Evolutionary conservation across 37 sponge, comb jelly and placozoan species (phyloP).

Genomic region (Diacarnus erythraeanus): DNA sequence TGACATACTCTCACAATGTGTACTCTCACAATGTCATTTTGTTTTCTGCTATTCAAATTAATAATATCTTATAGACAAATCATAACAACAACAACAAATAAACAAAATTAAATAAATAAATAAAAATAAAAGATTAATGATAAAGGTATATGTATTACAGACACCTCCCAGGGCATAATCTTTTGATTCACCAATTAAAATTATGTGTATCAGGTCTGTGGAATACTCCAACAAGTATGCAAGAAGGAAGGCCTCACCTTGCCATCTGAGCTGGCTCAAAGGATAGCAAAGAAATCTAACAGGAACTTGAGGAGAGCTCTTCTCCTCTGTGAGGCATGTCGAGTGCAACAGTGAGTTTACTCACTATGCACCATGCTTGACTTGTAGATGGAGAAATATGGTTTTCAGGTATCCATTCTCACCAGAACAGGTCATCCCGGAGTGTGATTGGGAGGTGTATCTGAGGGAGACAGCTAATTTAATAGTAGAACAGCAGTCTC

Average conservation of each 20-base stretch:
- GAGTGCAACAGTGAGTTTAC: constrained; percentile 88
- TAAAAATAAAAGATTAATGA: too few species aligned
- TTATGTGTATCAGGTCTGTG: constrained; percentile 49
- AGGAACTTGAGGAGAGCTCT: constrained; percentile 92
- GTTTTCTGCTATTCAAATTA: too few species aligned
- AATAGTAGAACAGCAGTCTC: constrained; percentile 96
- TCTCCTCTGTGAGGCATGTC: constrained; percentile 92
- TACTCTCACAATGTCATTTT: too few species aligned
- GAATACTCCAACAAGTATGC: constrained; percentile 70
- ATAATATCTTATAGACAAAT: too few species aligned
- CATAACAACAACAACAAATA: too few species aligned
- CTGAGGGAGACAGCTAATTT: constrained; percentile 87
- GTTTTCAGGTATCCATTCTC: constrained; percentile 81
- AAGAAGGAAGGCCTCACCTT: constrained; percentile 83
- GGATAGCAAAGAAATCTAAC: constrained; percentile 81
- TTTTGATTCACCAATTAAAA: too few species aligned
- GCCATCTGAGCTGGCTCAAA: constrained; percentile 85
- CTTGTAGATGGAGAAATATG: not conserved
- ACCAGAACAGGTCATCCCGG: constrained; percentile 84
- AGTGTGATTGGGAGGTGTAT: constrained; percentile 94
- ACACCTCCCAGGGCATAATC: too few species aligned
- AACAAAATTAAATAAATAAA: too few species aligned
- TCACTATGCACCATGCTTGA: not conserved
- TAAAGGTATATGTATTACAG: too few species aligned
- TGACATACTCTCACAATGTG: too few species aligned